Base-by-base conservation (phyloP, 2,113 vertebrate species). In the Tauraco erythrolophus region DNA sequence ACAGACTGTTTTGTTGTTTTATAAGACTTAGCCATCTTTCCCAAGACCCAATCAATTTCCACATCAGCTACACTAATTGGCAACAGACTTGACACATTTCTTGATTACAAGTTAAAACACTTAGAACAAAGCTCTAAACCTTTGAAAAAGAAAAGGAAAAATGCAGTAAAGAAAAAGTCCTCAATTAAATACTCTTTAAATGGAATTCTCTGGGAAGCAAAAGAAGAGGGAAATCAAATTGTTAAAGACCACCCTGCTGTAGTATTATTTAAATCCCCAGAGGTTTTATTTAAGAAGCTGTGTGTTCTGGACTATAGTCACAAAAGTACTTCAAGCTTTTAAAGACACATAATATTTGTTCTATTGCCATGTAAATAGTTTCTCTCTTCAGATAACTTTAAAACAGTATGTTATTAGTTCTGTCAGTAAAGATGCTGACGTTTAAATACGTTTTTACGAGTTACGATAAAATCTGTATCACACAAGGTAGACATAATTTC, bases 71-170 rank as follows among this genome's bases (percentile, higher is more conserved):
- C 48, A 21, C 89, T 96, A 97, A 97, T 90, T 93, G 88, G 62
- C 77, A 94, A 91, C 96, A 97, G 97, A 79, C 93, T 85, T 37
- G 50, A 95, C 87, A 93, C 87, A 57, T 96, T 97, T 89, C 84
- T 89, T 94, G 94, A 96, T 96, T 93, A 79, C 82, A 93, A 76
- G 84, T 76, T 95, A 78, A 83, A 96, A 96, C 41, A 85, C 74
- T 93, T 45, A 78, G 53, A 95, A 95, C 61, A 93, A 96, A 96
- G 89, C 77, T 94, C 46, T 19, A 94, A 96, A 93, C 76, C 69
- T 95, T 94, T 61, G 58, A 89, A 77, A 85, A 81, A 71, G 45
- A 57, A 76, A 85, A 68, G 62, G 28, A 51, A 88, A 92, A 94
- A 93, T 41, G 84, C 61, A 82, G 81, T 89, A 93, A 95, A 95